Evolutionary conservation across 2,888 invertebrate genomes (phyloP), one percentile per base, ranked within the genome.

Genomic region (Bugulina stolonifera): DNA sequence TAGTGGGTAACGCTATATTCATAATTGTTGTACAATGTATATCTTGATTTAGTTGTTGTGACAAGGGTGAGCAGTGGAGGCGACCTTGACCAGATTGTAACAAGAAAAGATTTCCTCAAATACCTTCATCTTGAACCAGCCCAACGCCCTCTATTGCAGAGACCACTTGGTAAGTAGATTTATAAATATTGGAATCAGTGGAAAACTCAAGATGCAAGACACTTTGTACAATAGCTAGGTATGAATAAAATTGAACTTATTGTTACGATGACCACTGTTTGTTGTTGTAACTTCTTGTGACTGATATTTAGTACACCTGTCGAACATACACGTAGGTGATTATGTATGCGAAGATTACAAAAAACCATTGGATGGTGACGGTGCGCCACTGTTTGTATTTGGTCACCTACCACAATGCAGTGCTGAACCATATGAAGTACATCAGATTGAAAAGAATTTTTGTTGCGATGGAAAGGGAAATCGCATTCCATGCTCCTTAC

Each of bases 351-450:
- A 64, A 34, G 25, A 64, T n/a, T 27, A 64, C 32, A 64, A 27
- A 3, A 64, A 14, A 27, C 5, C 64, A 34, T 29, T 64, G 32
- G 32, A 10, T 10, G 64, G 32, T 32, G 5, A 27, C 25, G 64
- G 64, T 29, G 34, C 32, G 2, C 3, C 25, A 32, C 32, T 64
- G 32, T n/a, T 2, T 32, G 64, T 64, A 5, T 64, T 64, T n/a
- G 32, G 64, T 32, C 64, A 64, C n/a, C 64, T 64, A 14, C 34
- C 64, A 27, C 64, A 64, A 34, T 64, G 64, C 32, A 64, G 2
- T 32, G 14, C 29, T 34, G 34, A 32, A 27, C 64, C 64, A 32
- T 32, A 32, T 29, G 32, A 27, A 18, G 64, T 34, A 14, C 27
- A 64, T 5, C 29, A 27, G n/a, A 22, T 64, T 2, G 29, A 22